Conservation (phyloP, 2,113 vertebrate species). For the Coptodon bakossiorum region DNA sequence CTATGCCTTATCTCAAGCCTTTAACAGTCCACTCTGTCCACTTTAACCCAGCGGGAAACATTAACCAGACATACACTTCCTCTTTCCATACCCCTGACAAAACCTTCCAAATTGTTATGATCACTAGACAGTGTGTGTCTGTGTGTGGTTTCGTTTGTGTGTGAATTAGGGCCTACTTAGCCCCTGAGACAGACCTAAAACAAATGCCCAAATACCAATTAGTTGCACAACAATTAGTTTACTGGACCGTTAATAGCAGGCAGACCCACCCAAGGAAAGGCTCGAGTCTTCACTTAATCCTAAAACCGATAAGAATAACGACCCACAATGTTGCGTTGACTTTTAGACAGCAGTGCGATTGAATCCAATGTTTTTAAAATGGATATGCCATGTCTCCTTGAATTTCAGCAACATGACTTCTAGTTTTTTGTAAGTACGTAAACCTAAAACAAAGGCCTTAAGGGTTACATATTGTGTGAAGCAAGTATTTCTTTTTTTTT, state of each 20-base stretch:
- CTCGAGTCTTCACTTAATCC: background rate
- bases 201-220: constrained; percentile 46
- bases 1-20: constrained; percentile 38
- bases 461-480: background rate
- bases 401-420: background rate
- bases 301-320: background rate
- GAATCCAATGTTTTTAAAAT: background rate
- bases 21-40: constrained; percentile 38
- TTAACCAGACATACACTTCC: constrained; percentile 52
- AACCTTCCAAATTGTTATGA: constrained; percentile 22
- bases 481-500: background rate
- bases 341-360: background rate
- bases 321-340: background rate
- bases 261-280: constrained; percentile 5
- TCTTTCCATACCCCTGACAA: constrained; percentile 1
- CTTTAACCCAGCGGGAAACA: constrained; percentile 47
- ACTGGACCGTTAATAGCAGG: constrained; percentile 20
- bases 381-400: background rate
- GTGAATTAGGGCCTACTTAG: constrained; percentile 1
- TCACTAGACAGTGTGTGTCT: background rate
- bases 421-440: background rate
- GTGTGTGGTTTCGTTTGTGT: background rate
- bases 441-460: background rate
- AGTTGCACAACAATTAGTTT: constrained; percentile 44
- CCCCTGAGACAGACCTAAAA: constrained; percentile 18